Base-by-base conservation (phyloP, 2,113 vertebrate species). In the Sorex fumeus region DNA sequence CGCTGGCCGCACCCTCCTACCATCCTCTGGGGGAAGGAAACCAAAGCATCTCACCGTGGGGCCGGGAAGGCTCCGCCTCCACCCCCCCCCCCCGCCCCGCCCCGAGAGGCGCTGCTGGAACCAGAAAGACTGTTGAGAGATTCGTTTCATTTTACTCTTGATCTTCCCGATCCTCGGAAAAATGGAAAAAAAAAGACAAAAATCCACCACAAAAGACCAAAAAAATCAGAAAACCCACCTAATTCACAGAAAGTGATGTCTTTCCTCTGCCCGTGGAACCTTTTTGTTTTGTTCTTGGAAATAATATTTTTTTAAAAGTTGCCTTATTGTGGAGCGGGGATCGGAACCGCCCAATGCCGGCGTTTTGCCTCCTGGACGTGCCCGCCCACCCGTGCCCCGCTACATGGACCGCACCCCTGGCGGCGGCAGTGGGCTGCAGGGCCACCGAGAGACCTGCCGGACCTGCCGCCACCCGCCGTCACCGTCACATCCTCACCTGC, bases 261-360 rank as follows among this genome's bases (percentile, higher is more conserved):
- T 97, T 91, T 97, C 78, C 95, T 92, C 79, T 93, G 40, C 80
- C 88, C 93, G 88, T 93, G 88, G 91, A 84, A 78, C 89, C 91
- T 53, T 89, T 93, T 97, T 74, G 88, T 98, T 98, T 97, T 96
- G 98, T 98, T 98, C 97, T 98, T 97, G 97, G 95, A 98, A 97
- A 97, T 97, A 70, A 97, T 96, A 97, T 95, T 98, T 96, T 97
- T 96, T 97, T 96, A 96, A 98, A 97, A 96, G 97, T 98, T 98
- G 98, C 98, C 98, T 98, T 98, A 98, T 95, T 97, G 97, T 98
- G 97, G 97, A 98, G 97, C 95, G 97, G 96, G 96, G 97, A 97
- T 93, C 0, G 82, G 95, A 95, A 93, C 88, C 80, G 83, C 92
- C 92, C 96, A 85, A 95, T 89, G 96, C 96, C 96, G 93, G 94